Percentiles rank a stretch among this genome's conserved stretches.
Evolutionary conservation across 2,888 invertebrate genomes (phyloP).

Genomic region (Yponomeuta evonymella): DNA sequence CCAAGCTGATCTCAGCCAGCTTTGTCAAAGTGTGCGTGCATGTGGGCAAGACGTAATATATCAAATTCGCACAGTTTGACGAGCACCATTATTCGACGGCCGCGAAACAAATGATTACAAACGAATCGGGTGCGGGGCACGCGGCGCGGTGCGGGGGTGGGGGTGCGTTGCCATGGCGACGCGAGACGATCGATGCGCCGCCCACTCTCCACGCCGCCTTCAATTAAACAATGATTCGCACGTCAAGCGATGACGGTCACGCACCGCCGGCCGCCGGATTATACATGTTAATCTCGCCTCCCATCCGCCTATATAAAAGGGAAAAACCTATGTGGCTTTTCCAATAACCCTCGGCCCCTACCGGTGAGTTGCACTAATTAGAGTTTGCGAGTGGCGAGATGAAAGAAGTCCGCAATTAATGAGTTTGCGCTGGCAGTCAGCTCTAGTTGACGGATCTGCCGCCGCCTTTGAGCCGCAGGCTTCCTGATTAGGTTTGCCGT

Average conservation of each 20-base stretch:
- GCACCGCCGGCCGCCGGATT: slow-evolving; percentile 28
- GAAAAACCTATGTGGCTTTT: not conserved
- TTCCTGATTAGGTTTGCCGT: slow-evolving; percentile 23
- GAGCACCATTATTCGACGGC: slow-evolving; percentile 63
- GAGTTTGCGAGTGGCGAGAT: slow-evolving; percentile 20
- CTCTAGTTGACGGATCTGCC: slow-evolving; percentile 10
- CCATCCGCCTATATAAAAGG: not conserved
- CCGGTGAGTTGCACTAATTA: slow-evolving; percentile 23
- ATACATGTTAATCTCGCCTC: slow-evolving; percentile 3
- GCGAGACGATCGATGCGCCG: slow-evolving; percentile 67
- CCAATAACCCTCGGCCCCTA: not conserved
- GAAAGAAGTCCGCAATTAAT: slow-evolving; percentile 25
- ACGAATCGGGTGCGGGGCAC: slow-evolving; percentile 55
- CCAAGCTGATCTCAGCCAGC: not conserved
- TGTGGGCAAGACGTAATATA: slow-evolving; percentile 35
- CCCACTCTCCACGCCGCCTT: slow-evolving; percentile 40
- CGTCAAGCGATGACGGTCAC: slow-evolving; percentile 54
- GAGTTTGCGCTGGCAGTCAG: slow-evolving; percentile 17
- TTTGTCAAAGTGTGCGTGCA: not conserved
- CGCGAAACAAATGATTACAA: slow-evolving; percentile 75
- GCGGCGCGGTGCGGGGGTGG: slow-evolving; percentile 31
- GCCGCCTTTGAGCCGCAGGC: slow-evolving; percentile 18
- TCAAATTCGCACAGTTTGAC: slow-evolving; percentile 64
- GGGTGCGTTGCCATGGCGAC: slow-evolving; percentile 57
- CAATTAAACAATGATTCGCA: slow-evolving; percentile 73